Evolutionary conservation across 2,888 invertebrate genomes (phyloP).

Genomic region (Linyphia triangularis): DNA sequence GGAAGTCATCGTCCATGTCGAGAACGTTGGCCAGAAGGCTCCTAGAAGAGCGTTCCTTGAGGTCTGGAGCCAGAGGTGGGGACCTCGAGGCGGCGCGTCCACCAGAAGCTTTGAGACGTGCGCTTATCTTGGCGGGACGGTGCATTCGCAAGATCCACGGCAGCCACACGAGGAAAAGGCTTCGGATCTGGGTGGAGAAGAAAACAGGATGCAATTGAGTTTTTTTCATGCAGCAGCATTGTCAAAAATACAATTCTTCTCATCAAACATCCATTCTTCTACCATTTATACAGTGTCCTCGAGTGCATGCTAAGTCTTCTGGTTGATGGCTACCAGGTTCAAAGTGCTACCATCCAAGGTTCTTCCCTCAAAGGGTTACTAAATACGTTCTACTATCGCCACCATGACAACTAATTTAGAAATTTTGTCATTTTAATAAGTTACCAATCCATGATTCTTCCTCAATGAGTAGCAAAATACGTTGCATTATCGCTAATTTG

Average conservation of each 20-base stretch:
- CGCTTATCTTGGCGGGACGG: conserved; percentile 90
- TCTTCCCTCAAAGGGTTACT: too few relatives aligned
- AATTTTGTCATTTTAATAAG: too few relatives aligned
- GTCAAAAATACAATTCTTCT: not conserved
- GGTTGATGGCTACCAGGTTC: too few relatives aligned
- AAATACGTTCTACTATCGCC: too few relatives aligned
- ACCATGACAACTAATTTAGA: too few relatives aligned
- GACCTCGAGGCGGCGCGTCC: conserved; percentile 80
- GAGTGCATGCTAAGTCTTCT: not conserved
- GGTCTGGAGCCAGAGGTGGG: conserved; percentile 88
- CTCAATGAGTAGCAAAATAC: too few relatives aligned
- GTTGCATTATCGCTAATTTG: too few relatives aligned
- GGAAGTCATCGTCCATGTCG: conserved; percentile 97
- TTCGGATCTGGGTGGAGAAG: conserved; percentile 87
- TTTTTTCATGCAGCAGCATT: conserved; percentile 37
- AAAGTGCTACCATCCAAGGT: too few relatives aligned
- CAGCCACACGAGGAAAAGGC: conserved; percentile 96
- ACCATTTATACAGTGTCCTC: conserved; percentile 19
- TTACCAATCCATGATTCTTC: too few relatives aligned
- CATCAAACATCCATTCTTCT: conserved; percentile 25
- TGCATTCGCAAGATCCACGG: conserved; percentile 98
- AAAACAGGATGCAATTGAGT: conserved; percentile 60
- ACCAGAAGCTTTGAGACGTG: conserved; percentile 35
- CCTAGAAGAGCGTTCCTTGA: conserved; percentile 93
- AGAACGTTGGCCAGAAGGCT: conserved; percentile 96